phyloP scores from a whole-genome alignment of 2,888 invertebrate species.

The Heliconius sara region DNA sequence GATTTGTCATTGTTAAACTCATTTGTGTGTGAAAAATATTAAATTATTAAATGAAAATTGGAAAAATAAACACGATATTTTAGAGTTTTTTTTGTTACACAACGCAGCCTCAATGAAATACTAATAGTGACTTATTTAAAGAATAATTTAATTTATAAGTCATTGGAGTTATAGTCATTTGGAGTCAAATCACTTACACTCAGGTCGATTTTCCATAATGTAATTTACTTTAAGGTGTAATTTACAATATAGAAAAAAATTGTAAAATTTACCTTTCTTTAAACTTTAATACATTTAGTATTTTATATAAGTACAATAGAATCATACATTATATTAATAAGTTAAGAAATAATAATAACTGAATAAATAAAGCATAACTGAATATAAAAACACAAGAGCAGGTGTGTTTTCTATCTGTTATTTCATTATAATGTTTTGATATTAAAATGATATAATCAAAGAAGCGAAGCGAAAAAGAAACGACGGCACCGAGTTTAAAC shows the following conservation, averaged over 20 bases:
- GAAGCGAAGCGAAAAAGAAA: too few relatives aligned
- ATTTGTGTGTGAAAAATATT: background rate
- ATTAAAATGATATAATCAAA: background rate
- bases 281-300: background rate
- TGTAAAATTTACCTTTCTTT: background rate
- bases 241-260: background rate
- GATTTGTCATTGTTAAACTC: slow-evolving; percentile 29
- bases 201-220: background rate
- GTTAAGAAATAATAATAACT: background rate
- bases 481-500: background rate
- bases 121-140: background rate
- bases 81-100: too few relatives aligned
- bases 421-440: background rate
- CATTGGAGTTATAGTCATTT: too few relatives aligned
- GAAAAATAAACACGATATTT: background rate
- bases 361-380: background rate
- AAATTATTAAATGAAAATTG: background rate
- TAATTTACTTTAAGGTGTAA: background rate
- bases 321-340: too few relatives aligned
- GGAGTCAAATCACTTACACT: background rate
- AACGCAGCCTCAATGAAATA: too few relatives aligned
- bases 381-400: background rate
- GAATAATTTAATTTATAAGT: background rate
- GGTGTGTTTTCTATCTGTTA: background rate
- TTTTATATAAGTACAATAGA: background rate